These are phyloP conservation scores for Athalia rosae DNA, from an alignment of 2,888 invertebrate species.

Conservation along the genomic window DNA sequence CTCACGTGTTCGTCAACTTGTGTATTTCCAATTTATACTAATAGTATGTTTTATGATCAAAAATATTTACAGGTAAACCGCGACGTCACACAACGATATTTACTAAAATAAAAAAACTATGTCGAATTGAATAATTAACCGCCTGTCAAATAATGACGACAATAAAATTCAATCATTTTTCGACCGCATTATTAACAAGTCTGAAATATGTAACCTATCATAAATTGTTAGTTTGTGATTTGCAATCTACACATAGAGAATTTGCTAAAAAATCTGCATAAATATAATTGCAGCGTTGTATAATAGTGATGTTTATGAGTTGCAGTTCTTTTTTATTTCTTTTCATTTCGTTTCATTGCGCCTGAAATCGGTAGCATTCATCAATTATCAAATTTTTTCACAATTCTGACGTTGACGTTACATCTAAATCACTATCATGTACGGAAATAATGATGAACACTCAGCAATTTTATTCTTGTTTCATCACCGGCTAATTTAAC, in stretches of 20 bases:
- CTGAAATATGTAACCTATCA: too few relatives aligned
- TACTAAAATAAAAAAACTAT: too few relatives aligned
- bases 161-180: too few relatives aligned
- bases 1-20: slow-evolving; percentile 1
- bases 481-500: slow-evolving; percentile 34
- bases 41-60: not conserved
- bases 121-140: too few relatives aligned
- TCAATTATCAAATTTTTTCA: not conserved
- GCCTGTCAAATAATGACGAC: too few relatives aligned
- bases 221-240: slow-evolving; percentile 8
- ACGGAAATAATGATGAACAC: not conserved
- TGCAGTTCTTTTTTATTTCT: not conserved
- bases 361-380: slow-evolving; percentile 6
- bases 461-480: slow-evolving; percentile 9
- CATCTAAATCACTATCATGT: slow-evolving; percentile 20
- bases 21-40: not conserved
- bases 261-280: not conserved
- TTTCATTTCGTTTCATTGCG: slow-evolving; percentile 1
- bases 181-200: too few relatives aligned
- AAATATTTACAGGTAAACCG: too few relatives aligned
- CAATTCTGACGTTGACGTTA: not conserved
- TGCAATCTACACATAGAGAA: slow-evolving; percentile 24
- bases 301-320: slow-evolving; percentile 1
- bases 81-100: too few relatives aligned
- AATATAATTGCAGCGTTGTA: not conserved